These are phyloP conservation scores for Spicauda simplicius DNA, from an alignment of 2,888 invertebrate genomes.

Conservation along the genomic window DNA sequence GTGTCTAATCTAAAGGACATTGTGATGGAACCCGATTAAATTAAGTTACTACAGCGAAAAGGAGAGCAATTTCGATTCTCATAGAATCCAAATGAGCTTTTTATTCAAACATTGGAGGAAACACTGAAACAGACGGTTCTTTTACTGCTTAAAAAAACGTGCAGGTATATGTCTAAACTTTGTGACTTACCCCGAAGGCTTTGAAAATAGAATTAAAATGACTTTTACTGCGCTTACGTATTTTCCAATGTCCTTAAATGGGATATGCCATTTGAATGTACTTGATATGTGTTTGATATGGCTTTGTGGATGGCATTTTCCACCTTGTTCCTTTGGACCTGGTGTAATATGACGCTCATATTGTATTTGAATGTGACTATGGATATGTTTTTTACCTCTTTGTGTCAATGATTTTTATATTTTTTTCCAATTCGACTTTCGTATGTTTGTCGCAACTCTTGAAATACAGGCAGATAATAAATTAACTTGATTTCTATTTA, in stretches of 20 bases:
- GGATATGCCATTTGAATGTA: not conserved
- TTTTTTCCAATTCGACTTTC: no score
- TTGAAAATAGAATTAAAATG: conserved; percentile 43
- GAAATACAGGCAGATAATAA: no score
- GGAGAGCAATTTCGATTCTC: conserved; percentile 81
- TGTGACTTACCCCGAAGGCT: conserved; percentile 44
- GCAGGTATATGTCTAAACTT: conserved; percentile 53
- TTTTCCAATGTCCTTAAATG: not conserved
- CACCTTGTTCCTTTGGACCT: not conserved
- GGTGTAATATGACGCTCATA: not conserved
- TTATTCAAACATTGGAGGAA: conserved; percentile 76
- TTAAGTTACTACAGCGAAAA: conserved; percentile 82
- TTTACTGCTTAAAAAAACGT: conserved; percentile 59
- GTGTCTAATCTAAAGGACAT: conserved; percentile 70
- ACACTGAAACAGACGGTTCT: conserved; percentile 73
- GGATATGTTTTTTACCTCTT: no score
- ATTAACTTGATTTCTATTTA: no score
- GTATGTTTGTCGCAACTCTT: no score
- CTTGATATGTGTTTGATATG: no score
- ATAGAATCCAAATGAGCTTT: conserved; percentile 83
- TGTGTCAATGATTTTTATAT: no score
- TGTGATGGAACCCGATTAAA: conserved; percentile 80
- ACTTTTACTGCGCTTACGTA: conserved; percentile 31
- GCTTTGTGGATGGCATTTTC: not conserved
- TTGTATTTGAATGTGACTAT: not conserved